phyloP scores from a whole-genome alignment of 2,113 vertebrate species.

The Platanista minor region DNA sequence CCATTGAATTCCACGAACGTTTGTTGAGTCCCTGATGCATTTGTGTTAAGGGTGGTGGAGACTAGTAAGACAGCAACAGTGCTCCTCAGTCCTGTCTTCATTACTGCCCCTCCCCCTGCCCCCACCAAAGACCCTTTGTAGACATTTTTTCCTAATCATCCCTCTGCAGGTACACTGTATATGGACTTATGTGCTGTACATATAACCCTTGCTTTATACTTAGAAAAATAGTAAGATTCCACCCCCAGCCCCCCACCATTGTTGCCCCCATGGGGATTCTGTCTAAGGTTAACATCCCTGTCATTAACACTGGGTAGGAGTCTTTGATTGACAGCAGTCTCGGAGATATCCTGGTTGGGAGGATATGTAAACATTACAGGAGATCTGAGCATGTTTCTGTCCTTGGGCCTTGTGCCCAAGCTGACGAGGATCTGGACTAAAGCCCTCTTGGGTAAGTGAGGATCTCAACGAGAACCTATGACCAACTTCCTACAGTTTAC shows the following conservation, averaged over 20 bases:
- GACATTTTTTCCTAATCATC: background rate
- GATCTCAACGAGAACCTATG: background rate
- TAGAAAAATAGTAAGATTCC: background rate
- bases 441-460: background rate
- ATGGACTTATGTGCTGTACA: background rate
- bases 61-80: rapidly evolving
- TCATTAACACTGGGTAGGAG: too few species aligned
- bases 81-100: background rate
- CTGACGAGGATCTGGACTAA: background rate
- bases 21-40: background rate
- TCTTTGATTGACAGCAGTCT: background rate
- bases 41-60: background rate
- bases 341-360: background rate
- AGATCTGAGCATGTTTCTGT: background rate
- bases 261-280: rapidly evolving
- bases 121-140: background rate
- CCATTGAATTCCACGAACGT: background rate
- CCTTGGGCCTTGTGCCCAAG: background rate
- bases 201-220: background rate
- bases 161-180: background rate
- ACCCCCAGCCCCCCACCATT: rapidly evolving
- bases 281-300: background rate
- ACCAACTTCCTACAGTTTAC: background rate
- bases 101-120: background rate
- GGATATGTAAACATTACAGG: background rate